phyloP scores from a whole-genome alignment of 53 echinoderm and acorn worm genomes.

The Echinarachnius parma region DNA sequence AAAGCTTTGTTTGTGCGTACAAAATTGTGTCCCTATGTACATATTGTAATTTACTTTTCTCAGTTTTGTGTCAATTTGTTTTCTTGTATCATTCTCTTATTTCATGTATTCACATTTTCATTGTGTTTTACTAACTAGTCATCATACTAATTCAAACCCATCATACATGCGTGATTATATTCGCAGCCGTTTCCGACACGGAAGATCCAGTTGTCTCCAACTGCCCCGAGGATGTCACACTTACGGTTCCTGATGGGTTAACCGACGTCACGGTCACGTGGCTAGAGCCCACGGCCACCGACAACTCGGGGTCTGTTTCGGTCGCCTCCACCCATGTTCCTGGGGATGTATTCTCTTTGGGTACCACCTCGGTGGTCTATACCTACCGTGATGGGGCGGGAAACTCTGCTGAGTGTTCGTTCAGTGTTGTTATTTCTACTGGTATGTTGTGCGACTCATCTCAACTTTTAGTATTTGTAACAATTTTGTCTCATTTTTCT shows the following conservation, averaged over 20 bases:
- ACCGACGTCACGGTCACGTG: conserved; percentile 9
- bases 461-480: neutral
- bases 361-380: conserved; percentile 52
- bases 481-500: neutral
- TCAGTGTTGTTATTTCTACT: conserved; percentile 20
- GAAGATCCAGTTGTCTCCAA: neutral
- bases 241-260: conserved; percentile 8
- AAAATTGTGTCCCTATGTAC: too few relatives aligned
- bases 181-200: conserved; percentile 17
- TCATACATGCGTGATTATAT: too few relatives aligned
- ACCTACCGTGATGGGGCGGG: conserved; percentile 65
- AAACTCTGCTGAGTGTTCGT: conserved; percentile 55
- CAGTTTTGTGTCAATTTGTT: too few relatives aligned
- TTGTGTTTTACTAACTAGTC: neutral
- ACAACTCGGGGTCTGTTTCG: conserved; percentile 31
- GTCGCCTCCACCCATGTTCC: conserved; percentile 17
- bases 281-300: conserved; percentile 42
- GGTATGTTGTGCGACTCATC: conserved; percentile 7
- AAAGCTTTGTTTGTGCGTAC: too few relatives aligned
- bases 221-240: conserved; percentile 36
- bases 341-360: conserved; percentile 55
- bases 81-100: too few relatives aligned
- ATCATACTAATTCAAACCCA: conserved; percentile 15
- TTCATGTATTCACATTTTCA: too few relatives aligned
- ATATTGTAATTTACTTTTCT: too few relatives aligned